Evolutionary conservation across 2,888 invertebrate genomes (phyloP).

Genomic region (Caenorhabditis drosophilae): DNA sequence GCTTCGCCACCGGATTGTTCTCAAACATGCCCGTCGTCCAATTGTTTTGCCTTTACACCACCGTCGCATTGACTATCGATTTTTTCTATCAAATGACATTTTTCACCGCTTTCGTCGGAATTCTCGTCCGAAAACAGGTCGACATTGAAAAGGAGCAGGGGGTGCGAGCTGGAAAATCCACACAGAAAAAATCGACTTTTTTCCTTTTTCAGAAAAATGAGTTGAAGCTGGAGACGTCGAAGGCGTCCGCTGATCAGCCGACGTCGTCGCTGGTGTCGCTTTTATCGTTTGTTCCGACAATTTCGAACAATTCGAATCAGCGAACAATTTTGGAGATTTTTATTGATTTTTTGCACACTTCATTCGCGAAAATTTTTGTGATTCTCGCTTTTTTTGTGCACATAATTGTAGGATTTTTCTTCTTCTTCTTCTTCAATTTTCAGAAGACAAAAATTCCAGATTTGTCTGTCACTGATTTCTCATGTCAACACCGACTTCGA

Average conservation of each 20-base stretch:
- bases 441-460: conserved; percentile 30
- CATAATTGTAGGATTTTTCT: conserved; percentile 39
- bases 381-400: conserved; percentile 47
- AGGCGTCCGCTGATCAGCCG: conserved; percentile 11
- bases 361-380: conserved; percentile 40
- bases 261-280: conserved; percentile 13
- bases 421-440: too few species aligned
- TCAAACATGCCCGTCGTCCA: conserved; percentile 66
- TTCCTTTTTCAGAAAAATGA: conserved; percentile 3
- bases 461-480: conserved; percentile 55
- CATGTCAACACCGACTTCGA: conserved; percentile 65
- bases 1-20: conserved; percentile 65
- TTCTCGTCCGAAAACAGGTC: conserved; percentile 52
- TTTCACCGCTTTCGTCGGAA: conserved; percentile 59
- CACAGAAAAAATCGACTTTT: too few species aligned
- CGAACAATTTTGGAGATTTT: conserved; percentile 35
- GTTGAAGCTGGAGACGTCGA: conserved; percentile 10
- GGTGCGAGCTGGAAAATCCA: too few species aligned
- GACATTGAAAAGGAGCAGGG: conserved; percentile 43
- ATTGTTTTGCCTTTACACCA: conserved; percentile 64
- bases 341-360: conserved; percentile 49
- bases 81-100: conserved; percentile 67
- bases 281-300: conserved; percentile 24
- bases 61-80: conserved; percentile 63
- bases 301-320: conserved; percentile 17